These are phyloP conservation scores for Tadarida brasiliensis DNA, from an alignment of 2,797 vertebrate species.

Conservation along the genomic window DNA sequence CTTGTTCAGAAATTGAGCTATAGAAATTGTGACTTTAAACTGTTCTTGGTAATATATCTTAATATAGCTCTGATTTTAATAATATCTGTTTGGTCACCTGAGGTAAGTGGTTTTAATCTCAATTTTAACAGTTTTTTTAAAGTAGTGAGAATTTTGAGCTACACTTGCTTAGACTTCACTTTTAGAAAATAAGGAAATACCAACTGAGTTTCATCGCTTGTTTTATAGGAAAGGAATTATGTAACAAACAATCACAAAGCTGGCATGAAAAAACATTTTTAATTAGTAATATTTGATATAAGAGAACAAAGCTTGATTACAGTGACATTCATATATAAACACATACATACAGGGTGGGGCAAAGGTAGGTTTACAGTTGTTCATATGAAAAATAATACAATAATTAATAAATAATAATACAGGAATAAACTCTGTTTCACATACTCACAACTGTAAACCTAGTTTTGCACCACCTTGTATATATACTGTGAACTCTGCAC, in stretches of 20 bases:
- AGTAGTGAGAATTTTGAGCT: constrained; percentile 12
- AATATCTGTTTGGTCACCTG: background rate
- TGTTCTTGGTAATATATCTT: background rate
- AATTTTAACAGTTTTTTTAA: constrained; percentile 3
- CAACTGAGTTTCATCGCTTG: background rate
- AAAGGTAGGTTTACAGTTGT: background rate
- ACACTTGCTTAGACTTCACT: background rate
- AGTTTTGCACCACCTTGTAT: background rate
- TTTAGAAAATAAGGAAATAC: background rate
- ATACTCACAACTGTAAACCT: too few relatives aligned
- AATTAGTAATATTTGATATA: constrained; percentile 66
- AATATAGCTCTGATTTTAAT: constrained; percentile 14
- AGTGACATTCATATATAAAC: constrained; percentile 59
- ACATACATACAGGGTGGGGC: background rate
- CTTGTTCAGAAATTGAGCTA: constrained; percentile 32
- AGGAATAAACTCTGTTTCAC: background rate
- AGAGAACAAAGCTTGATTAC: constrained; percentile 74
- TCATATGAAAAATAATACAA: background rate
- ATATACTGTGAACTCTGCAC: background rate
- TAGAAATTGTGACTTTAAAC: background rate
- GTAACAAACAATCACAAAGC: constrained; percentile 77
- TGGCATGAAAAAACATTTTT: constrained; percentile 51
- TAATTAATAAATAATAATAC: background rate
- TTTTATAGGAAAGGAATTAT: constrained; percentile 75
- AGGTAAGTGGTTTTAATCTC: constrained; percentile 1